Evolutionary conservation across 2,797 vertebrate genomes (phyloP).

Genomic region (Schizopygopsis malacanthus): DNA sequence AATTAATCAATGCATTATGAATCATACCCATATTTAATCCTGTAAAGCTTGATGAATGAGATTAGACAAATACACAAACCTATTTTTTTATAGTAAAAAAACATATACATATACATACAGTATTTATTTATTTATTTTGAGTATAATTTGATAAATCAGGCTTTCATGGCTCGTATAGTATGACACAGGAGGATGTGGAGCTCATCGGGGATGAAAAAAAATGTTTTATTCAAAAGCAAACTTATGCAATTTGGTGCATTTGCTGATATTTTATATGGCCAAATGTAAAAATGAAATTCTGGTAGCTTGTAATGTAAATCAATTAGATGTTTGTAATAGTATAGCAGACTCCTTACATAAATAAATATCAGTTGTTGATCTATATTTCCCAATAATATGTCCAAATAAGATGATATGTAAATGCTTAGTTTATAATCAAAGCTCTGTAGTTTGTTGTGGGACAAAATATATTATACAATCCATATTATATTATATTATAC

Average conservation of each 20-base stretch:
- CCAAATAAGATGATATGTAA: background rate
- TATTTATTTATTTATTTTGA: background rate
- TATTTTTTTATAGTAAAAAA: background rate
- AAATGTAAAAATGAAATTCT: background rate
- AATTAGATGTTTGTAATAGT: background rate
- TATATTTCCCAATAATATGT: background rate
- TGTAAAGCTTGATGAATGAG: background rate
- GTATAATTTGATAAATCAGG: background rate
- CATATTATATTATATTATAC: background rate
- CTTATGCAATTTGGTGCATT: background rate
- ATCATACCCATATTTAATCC: background rate
- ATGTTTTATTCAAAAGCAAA: background rate
- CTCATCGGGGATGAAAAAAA: background rate
- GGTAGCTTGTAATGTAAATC: background rate
- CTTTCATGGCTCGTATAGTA: background rate
- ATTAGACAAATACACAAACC: background rate
- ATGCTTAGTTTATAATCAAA: slow-evolving; percentile 3
- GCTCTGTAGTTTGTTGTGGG: background rate
- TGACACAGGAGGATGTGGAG: background rate
- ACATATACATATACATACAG: no score
- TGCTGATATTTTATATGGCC: background rate
- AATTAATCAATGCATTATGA: background rate
- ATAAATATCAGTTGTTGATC: background rate
- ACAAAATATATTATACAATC: background rate
- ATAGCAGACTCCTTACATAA: background rate